Base-by-base conservation (phyloP, 2,113 vertebrate species). In the Ophthalmolycus amberensis region DNA sequence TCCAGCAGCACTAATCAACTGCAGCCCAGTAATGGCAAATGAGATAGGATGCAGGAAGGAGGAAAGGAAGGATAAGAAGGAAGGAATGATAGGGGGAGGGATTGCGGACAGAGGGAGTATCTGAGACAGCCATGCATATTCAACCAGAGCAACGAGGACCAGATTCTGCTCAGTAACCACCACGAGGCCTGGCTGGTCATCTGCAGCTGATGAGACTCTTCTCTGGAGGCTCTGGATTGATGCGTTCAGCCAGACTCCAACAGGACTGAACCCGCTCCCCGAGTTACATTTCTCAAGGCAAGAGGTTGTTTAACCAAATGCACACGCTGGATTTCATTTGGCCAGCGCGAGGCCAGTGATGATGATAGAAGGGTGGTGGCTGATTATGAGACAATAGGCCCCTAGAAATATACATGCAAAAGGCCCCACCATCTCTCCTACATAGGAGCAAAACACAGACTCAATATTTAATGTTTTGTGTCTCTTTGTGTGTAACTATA, bases 1-100 rank as follows among this genome's bases (percentile, higher is more conserved):
- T 75, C 71, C 82, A 84, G 70, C 83, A 78, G 87, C 75, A 56
- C 22, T 90, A 84, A 85, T 86, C 76, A 88, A 66, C 82, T 54
- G 75, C 82, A 87, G 86, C 59, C 81, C 25, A 20, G 56, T 27
- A 25, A 66, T 37, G 67, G 37, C 52, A 63, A 87, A 85, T 62
- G 70, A 67, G 79, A 72, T n/a, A 71, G 48, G 38, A 4, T 20
- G 46, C 25, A 60, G 71, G n/a, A 75, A 37, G 40, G 52, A 65
- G n/a, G 29, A 18, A 34, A 32, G 37, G 32, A 38, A 3, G 66
- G 66, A 22, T 20, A 20, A 48, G 6, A 52, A 22, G 22, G 50
- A 48, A 64, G 70, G 44, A 54, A 34, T 52, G 38, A 72, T 32
- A 78, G 44, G 8, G 15, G 59, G 54, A 60, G 22, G 81, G 38